Conservation (phyloP, 2,797 vertebrate genomes). For the Tenualosa thibaudeaui region DNA sequence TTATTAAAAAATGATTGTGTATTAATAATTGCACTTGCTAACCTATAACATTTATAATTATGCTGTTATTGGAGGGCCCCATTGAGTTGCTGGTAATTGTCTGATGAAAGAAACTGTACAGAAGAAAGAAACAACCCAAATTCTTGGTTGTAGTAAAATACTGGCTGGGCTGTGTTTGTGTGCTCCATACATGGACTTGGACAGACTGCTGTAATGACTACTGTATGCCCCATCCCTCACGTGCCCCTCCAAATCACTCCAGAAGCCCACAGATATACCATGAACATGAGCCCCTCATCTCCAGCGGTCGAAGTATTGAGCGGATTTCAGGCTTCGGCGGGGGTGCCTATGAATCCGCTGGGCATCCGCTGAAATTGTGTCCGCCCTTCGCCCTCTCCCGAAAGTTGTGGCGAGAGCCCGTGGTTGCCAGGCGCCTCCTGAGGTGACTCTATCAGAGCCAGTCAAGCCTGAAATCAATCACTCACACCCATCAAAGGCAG, state of each 20-base stretch:
- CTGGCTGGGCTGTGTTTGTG: background rate
- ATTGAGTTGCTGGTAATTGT: background rate
- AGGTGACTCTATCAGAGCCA: constrained; percentile 85
- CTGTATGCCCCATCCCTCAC: constrained; percentile 30
- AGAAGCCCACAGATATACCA: constrained; percentile 14
- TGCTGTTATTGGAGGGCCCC: background rate
- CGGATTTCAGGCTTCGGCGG: constrained; percentile 74
- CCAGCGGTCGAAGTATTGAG: constrained; percentile 66
- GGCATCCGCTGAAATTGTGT: constrained; percentile 69
- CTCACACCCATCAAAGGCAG: constrained; percentile 84
- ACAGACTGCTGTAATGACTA: constrained; percentile 48
- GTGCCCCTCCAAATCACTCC: background rate
- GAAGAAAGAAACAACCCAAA: background rate
- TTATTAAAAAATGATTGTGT: background rate
- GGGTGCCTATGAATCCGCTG: constrained; percentile 68
- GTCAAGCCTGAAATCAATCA: constrained; percentile 88
- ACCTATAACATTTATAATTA: background rate
- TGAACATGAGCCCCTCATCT: constrained; percentile 71
- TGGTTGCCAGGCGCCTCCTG: constrained; percentile 80
- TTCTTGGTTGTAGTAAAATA: background rate
- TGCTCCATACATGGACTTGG: background rate
- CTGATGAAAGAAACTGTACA: background rate
- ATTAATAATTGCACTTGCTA: background rate
- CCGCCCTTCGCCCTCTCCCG: constrained; percentile 71
- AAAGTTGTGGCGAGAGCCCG: constrained; percentile 73